A percentile compares a stretch with the other conserved stretches of the same genome.
phyloP scores from a whole-genome alignment of 35 echinoderm and acorn worm genomes.

The Apostichopus japonicus region DNA sequence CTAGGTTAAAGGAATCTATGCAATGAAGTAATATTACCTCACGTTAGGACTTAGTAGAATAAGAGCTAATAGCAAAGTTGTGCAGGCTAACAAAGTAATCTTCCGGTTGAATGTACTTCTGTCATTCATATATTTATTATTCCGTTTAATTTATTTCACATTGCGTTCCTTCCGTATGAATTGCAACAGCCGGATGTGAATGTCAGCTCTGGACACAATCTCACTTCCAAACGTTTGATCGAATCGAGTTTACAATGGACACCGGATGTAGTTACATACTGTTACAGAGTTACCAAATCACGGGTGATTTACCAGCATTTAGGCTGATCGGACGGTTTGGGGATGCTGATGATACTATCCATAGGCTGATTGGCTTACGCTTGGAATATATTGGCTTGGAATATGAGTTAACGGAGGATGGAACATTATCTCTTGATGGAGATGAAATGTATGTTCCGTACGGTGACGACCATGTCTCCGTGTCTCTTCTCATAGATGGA shows the following conservation, averaged over 20 bases:
- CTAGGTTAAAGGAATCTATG: no score
- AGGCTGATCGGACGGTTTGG: background rate
- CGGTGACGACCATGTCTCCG: background rate
- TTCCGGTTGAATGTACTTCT: no score
- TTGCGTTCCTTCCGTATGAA: no score
- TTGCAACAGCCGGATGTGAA: background rate
- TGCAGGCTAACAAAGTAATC: no score
- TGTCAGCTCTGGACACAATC: slow-evolving; percentile 17
- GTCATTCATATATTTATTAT: no score
- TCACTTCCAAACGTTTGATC: slow-evolving; percentile 26
- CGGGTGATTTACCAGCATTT: background rate
- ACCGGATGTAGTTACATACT: slow-evolving; percentile 11
- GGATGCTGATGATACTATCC: no score
- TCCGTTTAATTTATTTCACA: no score
- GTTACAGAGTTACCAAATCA: background rate
- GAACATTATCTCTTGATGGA: background rate
- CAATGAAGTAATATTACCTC: no score
- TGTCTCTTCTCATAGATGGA: slow-evolving; percentile 2
- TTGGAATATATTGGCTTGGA: background rate
- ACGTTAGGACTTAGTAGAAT: no score
- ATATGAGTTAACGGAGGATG: background rate
- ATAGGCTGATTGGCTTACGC: background rate
- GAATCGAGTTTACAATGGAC: background rate
- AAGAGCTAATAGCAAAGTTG: no score
- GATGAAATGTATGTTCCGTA: background rate